Conservation (phyloP, 2,888 invertebrate species). For the Romanomermis culicivorax region DNA sequence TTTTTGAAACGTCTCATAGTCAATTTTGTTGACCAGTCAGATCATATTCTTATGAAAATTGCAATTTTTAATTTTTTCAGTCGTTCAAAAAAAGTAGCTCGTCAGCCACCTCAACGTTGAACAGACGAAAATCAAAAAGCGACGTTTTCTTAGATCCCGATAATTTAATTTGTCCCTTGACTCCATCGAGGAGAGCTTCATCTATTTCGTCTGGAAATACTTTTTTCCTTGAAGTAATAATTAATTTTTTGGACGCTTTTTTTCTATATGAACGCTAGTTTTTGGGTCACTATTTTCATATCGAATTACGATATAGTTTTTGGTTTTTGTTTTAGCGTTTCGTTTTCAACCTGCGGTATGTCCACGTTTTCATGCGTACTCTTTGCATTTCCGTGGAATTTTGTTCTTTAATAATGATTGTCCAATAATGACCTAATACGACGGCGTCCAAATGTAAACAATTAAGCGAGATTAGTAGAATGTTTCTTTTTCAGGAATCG, state of each 20-base stretch:
- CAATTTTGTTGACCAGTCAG: too few species aligned
- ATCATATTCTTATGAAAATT: too few species aligned
- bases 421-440: too few species aligned
- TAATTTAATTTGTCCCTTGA: constrained; percentile 15
- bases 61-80: too few species aligned
- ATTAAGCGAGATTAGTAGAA: too few species aligned
- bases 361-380: too few species aligned
- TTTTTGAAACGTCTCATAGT: too few species aligned
- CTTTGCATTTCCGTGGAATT: too few species aligned
- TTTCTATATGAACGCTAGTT: neutral
- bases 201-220: neutral
- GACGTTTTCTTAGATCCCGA: constrained; percentile 26
- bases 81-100: neutral
- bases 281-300: too few species aligned
- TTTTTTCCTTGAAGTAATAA: neutral
- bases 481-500: constrained; percentile 3
- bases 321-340: neutral
- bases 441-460: too few species aligned
- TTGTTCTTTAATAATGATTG: too few species aligned
- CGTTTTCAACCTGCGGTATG: too few species aligned
- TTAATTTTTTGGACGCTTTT: neutral
- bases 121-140: constrained; percentile 22
- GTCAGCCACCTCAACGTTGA: constrained; percentile 22
- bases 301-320: neutral
- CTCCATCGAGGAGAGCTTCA: neutral